These are phyloP conservation scores for Vannuccia rotundouncinata DNA, from an alignment of 2,888 invertebrate species.

Conservation along the genomic window DNA sequence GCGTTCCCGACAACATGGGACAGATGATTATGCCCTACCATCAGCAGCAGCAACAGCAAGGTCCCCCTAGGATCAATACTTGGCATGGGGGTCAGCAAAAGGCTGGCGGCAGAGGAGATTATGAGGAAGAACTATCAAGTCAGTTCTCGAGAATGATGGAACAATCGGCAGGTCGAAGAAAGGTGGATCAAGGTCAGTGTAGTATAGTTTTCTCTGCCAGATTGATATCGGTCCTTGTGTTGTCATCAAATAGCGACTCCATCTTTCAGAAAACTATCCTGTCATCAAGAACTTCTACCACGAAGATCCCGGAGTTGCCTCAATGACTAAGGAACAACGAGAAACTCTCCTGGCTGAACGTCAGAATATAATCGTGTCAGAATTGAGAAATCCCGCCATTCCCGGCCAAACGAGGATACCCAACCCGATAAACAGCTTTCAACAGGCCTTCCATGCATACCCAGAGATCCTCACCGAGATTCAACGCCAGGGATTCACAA, in stretches of 20 bases:
- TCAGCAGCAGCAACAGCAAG: neutral
- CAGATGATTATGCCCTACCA: neutral
- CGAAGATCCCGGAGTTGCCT: conserved; percentile 68
- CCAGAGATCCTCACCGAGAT: conserved; percentile 78
- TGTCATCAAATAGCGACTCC: no score
- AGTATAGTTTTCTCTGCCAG: no score
- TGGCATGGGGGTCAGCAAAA: conserved; percentile 10
- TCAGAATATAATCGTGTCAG: conserved; percentile 64
- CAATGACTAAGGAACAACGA: conserved; percentile 65
- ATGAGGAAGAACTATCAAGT: neutral
- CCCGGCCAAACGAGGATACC: conserved; percentile 60
- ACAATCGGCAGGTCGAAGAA: neutral
- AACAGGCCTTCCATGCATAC: conserved; percentile 72
- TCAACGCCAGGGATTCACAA: conserved; percentile 69
- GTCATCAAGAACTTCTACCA: conserved; percentile 75
- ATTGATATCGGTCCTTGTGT: no score
- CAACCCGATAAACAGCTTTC: conserved; percentile 72
- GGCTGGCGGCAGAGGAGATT: neutral
- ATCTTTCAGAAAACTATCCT: conserved; percentile 49
- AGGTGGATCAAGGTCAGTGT: conserved; percentile 25
- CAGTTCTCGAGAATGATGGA: conserved; percentile 1
- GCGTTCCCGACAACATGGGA: neutral
- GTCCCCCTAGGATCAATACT: neutral
- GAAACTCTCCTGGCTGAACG: conserved; percentile 59
- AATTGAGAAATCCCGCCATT: conserved; percentile 42